These are phyloP conservation scores for Spodoptera picta DNA, from an alignment of 2,888 invertebrate genomes.

Conservation along the genomic window DNA sequence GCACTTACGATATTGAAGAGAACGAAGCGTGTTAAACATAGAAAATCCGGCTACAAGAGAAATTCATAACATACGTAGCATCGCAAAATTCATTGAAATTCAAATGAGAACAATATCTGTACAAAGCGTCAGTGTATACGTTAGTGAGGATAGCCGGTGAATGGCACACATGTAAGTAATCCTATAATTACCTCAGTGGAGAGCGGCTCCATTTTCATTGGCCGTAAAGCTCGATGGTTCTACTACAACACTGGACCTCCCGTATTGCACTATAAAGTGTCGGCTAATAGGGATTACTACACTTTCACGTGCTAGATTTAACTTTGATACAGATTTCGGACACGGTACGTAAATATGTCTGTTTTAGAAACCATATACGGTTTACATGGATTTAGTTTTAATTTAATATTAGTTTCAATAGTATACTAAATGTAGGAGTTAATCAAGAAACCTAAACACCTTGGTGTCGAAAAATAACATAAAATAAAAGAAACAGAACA, in stretches of 20 bases:
- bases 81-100: slow-evolving; percentile 13
- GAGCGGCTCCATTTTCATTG: slow-evolving; percentile 82
- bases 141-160: slow-evolving; percentile 45
- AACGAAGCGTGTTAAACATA: no score
- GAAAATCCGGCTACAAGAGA: no score
- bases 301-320: slow-evolving; percentile 75
- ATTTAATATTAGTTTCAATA: neutral
- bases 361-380: slow-evolving; percentile 6
- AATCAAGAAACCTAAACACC: no score
- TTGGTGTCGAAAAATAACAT: no score
- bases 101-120: slow-evolving; percentile 24
- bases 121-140: slow-evolving; percentile 36
- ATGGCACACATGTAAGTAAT: slow-evolving; percentile 76
- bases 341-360: slow-evolving; percentile 52
- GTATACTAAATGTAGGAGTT: no score
- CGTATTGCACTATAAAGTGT: slow-evolving; percentile 82
- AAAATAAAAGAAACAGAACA: no score
- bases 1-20: no score
- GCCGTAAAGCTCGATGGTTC: slow-evolving; percentile 83
- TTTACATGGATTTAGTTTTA: neutral
- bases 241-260: slow-evolving; percentile 76
- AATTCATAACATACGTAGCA: slow-evolving; percentile 13
- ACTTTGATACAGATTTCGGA: slow-evolving; percentile 68
- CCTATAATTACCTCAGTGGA: slow-evolving; percentile 81
- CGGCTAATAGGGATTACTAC: slow-evolving; percentile 85